A percentile compares a stretch with the other conserved stretches of the same genome.
Evolutionary conservation across 2,888 invertebrate genomes (phyloP).

Genomic region (Tinea pellionella): DNA sequence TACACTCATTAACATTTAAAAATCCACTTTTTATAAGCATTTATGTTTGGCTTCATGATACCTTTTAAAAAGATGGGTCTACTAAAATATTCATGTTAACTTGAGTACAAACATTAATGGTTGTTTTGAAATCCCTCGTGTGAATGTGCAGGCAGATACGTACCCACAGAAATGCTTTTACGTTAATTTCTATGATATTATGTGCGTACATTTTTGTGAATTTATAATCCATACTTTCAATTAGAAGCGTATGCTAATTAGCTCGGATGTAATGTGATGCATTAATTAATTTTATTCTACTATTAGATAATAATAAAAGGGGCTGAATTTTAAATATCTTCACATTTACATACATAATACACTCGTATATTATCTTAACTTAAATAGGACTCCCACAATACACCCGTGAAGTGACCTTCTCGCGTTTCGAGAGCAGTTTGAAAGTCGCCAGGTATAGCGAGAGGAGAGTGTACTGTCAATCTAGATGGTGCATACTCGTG

Average conservation of each 20-base stretch:
- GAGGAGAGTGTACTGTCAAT: no score
- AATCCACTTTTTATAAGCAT: slow-evolving; percentile 12
- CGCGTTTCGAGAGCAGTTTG: no score
- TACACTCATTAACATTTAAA: slow-evolving; percentile 8
- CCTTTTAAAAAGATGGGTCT: slow-evolving; percentile 12
- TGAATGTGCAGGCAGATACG: slow-evolving; percentile 21
- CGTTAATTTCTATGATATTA: not conserved
- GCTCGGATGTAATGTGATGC: no score
- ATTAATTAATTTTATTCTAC: no score
- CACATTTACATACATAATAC: no score
- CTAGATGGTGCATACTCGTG: no score
- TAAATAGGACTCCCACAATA: no score
- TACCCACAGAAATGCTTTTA: not conserved
- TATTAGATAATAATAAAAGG: no score
- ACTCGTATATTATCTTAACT: no score
- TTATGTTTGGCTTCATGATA: not conserved
- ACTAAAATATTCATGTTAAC: slow-evolving; percentile 43
- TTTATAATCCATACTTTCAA: not conserved
- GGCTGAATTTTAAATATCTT: no score
- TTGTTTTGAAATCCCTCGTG: slow-evolving; percentile 49
- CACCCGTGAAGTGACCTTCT: no score
- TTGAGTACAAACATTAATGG: slow-evolving; percentile 44
- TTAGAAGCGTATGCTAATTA: not conserved
- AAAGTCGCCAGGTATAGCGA: no score
- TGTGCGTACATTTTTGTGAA: not conserved